These are phyloP conservation scores for Notodonta ziczac DNA, from an alignment of 2,888 invertebrate species.

Conservation along the genomic window DNA sequence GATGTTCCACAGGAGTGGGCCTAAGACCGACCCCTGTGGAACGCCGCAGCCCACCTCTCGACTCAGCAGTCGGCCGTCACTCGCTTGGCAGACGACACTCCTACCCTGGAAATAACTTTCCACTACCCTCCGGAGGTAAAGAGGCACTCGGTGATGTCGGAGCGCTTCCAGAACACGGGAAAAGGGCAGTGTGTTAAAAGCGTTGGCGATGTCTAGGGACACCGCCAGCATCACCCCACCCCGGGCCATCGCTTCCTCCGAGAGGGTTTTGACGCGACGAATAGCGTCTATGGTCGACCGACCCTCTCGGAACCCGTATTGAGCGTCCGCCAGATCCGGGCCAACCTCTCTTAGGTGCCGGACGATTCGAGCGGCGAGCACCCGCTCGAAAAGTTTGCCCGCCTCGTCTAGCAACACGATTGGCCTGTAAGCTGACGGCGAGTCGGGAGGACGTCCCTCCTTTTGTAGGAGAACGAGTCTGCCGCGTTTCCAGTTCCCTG, in stretches of 20 bases:
- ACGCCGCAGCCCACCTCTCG: slow-evolving; percentile 19
- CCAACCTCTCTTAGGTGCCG: slow-evolving; percentile 2
- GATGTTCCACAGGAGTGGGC: too few species aligned
- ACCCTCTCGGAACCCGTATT: slow-evolving; percentile 16
- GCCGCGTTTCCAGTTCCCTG: slow-evolving; percentile 8
- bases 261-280: slow-evolving; percentile 2
- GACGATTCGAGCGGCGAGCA: slow-evolving; percentile 1
- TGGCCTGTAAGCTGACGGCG: slow-evolving; percentile 16
- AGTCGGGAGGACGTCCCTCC: slow-evolving; percentile 11
- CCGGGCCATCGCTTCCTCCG: slow-evolving; percentile 12
- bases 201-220: slow-evolving; percentile 33
- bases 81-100: not conserved
- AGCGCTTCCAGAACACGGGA: slow-evolving; percentile 30
- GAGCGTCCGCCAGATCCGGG: slow-evolving; percentile 8
- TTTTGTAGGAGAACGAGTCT: slow-evolving; percentile 16
- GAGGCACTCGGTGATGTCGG: slow-evolving; percentile 22
- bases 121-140: slow-evolving; percentile 17
- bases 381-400: not conserved
- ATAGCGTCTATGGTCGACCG: slow-evolving; percentile 18
- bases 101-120: slow-evolving; percentile 15
- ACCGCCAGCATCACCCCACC: slow-evolving; percentile 29
- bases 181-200: slow-evolving; percentile 37
- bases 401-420: slow-evolving; percentile 22
- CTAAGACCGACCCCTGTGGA: slow-evolving; percentile 21
- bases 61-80: not conserved